A percentile compares a stretch with the other conserved stretches of the same genome.
These are phyloP conservation scores for Apodemus sylvaticus DNA, from an alignment of 2,113 vertebrate genomes.

Conservation along the genomic window DNA sequence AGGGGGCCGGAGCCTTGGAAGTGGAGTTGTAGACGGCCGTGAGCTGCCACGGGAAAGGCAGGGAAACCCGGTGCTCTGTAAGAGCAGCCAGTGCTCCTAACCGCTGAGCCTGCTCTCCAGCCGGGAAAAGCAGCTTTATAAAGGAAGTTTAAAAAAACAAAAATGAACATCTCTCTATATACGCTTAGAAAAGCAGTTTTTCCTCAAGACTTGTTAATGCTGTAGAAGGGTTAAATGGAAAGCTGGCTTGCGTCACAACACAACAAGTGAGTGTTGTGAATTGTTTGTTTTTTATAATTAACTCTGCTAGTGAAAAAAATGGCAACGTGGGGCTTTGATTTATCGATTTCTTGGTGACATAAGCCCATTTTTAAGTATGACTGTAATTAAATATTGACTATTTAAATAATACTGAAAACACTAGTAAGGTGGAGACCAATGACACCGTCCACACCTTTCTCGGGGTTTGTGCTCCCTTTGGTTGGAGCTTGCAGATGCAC, in stretches of 20 bases:
- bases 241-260: not conserved
- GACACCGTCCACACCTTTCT: not conserved
- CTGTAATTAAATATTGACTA: slow-evolving; percentile 11
- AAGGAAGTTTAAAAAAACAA: not conserved
- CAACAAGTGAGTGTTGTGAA: not conserved
- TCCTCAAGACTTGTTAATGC: slow-evolving; percentile 2
- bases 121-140: not conserved
- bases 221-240: not conserved
- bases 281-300: not conserved
- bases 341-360: not conserved
- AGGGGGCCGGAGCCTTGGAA: not conserved
- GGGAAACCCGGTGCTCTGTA: not conserved
- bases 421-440: not conserved
- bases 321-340: not conserved
- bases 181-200: slow-evolving; percentile 44
- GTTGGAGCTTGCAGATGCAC: too few relatives aligned
- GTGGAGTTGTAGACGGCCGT: not conserved
- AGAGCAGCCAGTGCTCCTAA: not conserved
- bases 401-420: slow-evolving; percentile 22
- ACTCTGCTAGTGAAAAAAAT: not conserved
- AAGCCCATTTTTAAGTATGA: not conserved
- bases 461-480: not conserved
- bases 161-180: not conserved
- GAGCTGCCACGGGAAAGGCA: not conserved
- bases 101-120: not conserved